phyloP scores from a whole-genome alignment of 2,113 vertebrate genomes.

The Atherinomorus stipes region DNA sequence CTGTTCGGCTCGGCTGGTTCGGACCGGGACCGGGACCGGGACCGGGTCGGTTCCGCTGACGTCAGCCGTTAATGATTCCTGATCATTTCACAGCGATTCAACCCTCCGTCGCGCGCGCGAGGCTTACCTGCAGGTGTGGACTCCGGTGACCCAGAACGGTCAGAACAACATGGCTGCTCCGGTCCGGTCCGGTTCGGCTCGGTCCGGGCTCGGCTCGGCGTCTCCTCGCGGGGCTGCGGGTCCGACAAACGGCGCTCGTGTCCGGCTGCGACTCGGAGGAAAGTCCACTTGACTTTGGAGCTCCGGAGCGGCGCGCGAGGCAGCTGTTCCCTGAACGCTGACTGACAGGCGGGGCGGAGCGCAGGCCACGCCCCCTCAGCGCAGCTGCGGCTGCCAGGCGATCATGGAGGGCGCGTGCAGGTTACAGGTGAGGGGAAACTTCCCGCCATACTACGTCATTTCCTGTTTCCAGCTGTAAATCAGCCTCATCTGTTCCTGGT shows the following conservation, averaged over 20 bases:
- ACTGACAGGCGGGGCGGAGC: slow-evolving; percentile 7
- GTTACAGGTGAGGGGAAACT: too few species aligned
- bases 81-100: too few species aligned
- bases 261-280: not conserved
- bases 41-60: too few species aligned
- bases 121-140: slow-evolving; percentile 58
- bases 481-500: too few species aligned
- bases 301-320: not conserved
- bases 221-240: not conserved
- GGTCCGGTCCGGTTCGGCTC: not conserved
- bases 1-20: not conserved
- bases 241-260: slow-evolving; percentile 1
- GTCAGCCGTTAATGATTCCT: too few species aligned
- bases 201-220: not conserved
- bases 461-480: too few species aligned
- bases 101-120: too few species aligned
- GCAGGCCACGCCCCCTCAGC: not conserved
- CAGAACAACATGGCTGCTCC: slow-evolving; percentile 54
- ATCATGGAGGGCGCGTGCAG: too few species aligned
- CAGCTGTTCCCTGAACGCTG: not conserved
- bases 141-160: slow-evolving; percentile 15
- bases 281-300: slow-evolving; percentile 35
- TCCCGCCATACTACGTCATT: too few species aligned
- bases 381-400: not conserved
- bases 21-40: not conserved